Base-by-base conservation (phyloP, 2,113 vertebrate species). In the Microtus richardsoni region DNA sequence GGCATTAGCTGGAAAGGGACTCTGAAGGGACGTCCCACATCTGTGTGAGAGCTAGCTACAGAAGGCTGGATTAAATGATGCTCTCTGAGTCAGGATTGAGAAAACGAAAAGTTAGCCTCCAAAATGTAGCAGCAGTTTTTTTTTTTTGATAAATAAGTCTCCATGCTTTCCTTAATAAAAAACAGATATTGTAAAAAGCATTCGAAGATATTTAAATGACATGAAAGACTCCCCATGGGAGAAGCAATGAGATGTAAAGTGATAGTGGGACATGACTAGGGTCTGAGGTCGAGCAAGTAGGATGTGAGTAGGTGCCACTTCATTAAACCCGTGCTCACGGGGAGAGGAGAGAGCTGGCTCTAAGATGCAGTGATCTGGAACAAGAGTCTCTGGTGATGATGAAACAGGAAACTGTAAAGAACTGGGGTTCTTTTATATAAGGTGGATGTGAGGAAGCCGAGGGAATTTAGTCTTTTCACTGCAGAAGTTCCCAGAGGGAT, bases 181-280 rank as follows among this genome's bases (percentile, higher is more conserved):
- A 85, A 14, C 58, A 84, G 77, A 74, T 44, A 39, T 33, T 73
- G 8, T n/a, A 54, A 86, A 52, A 93, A 78, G 9, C 74, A n/a
- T 44, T 90, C 9, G 92, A 84, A n/a, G 79, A 6, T 11, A 75
- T 91, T 71, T 92, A 91, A 92, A 80, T 24, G 64, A 41, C 68
- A 3, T 85, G 39, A 54, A 83, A 24, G 39, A 39, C 19, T 24
- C 62, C 41, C 39, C 36, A 44, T 28, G 8, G 74, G 11, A 28
- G 68, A 47, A 89, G 22, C 47, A 93, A 24, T 64, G 33, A 68
- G 30, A 91, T n/a, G 5, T 10, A 28, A 71, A 82, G 36, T 36
- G 41, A 41, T 4, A 30, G 41, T 47, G 21, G 54, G 68, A 16
- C 39, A 16, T 78, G 44, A 30, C 6, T 47, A 60, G 68, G n/a